Percentiles rank a stretch among this genome's conserved stretches.
These are phyloP conservation scores for Heliconius ethilla DNA, from an alignment of 2,888 invertebrate species.

Conservation along the genomic window DNA sequence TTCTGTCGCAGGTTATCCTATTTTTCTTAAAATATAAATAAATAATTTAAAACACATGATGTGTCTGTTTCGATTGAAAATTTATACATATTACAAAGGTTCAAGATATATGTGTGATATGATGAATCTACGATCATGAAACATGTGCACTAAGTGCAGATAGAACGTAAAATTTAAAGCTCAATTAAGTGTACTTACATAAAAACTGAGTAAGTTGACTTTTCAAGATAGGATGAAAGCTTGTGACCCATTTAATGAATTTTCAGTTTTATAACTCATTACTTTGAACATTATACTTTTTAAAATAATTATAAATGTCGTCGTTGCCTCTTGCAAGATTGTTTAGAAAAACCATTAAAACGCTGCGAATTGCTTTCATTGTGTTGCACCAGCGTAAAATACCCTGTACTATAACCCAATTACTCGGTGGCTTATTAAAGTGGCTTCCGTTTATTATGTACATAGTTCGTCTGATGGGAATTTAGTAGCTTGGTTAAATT, in stretches of 20 bases:
- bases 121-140: too few relatives aligned
- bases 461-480: constrained; percentile 44
- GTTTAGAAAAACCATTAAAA: constrained; percentile 38
- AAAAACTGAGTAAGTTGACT: constrained; percentile 9
- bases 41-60: not conserved
- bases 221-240: not conserved
- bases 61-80: not conserved
- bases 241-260: constrained; percentile 10
- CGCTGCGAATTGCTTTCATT: constrained; percentile 51
- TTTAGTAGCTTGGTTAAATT: constrained; percentile 43
- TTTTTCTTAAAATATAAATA: not conserved
- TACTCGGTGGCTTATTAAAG: constrained; percentile 56
- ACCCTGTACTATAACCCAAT: constrained; percentile 56
- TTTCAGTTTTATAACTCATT: not conserved
- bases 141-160: not conserved
- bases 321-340: not conserved
- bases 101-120: not conserved
- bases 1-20: not conserved
- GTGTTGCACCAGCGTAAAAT: constrained; percentile 47
- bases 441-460: constrained; percentile 46
- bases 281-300: constrained; percentile 13
- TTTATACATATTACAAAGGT: not conserved
- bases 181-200: constrained; percentile 1
- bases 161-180: constrained; percentile 1
- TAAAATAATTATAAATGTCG: constrained; percentile 3